A percentile compares a stretch with the other conserved stretches of the same genome.
Evolutionary conservation across 2,888 invertebrate species (phyloP).

Genomic region (Sisyra terminalis): DNA sequence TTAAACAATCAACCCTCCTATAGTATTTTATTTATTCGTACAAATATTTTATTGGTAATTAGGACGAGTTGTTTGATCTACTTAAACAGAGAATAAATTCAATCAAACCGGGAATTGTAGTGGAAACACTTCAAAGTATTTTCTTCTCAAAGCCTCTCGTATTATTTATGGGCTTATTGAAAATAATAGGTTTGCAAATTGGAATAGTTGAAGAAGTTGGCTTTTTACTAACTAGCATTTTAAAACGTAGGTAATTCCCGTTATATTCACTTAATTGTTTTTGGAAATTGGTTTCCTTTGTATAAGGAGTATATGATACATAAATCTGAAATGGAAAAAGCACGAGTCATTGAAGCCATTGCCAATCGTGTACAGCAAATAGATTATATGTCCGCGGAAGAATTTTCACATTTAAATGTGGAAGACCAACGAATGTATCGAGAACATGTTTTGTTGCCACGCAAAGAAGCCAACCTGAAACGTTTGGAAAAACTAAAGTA

Average conservation of each 20-base stretch:
- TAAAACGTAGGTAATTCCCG: constrained; percentile 16
- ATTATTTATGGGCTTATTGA: constrained; percentile 18
- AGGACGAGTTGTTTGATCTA: too few species aligned
- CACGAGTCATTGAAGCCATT: constrained; percentile 11
- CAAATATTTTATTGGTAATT: too few species aligned
- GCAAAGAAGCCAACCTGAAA: constrained; percentile 13
- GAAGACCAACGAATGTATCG: constrained; percentile 14
- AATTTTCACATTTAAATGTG: constrained; percentile 13
- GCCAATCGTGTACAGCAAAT: constrained; percentile 11
- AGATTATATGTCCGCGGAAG: constrained; percentile 15
- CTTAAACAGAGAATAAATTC: constrained; percentile 4
- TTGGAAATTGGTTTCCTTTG: constrained; percentile 13
- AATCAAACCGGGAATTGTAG: constrained; percentile 15
- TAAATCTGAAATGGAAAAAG: constrained; percentile 10
- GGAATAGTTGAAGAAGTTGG: too few species aligned
- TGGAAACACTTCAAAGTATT: constrained; percentile 21
- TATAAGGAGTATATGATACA: constrained; percentile 13
- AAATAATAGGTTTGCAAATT: constrained; percentile 13
- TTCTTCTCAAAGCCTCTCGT: constrained; percentile 18
- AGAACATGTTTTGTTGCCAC: constrained; percentile 13
- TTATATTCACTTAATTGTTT: constrained; percentile 19
- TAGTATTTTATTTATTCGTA: too few species aligned
- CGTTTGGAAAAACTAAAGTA: constrained; percentile 13
- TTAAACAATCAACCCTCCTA: too few species aligned
- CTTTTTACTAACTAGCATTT: constrained; percentile 13